phyloP scores from a whole-genome alignment of 2,888 invertebrate species.

The Automeris io region DNA sequence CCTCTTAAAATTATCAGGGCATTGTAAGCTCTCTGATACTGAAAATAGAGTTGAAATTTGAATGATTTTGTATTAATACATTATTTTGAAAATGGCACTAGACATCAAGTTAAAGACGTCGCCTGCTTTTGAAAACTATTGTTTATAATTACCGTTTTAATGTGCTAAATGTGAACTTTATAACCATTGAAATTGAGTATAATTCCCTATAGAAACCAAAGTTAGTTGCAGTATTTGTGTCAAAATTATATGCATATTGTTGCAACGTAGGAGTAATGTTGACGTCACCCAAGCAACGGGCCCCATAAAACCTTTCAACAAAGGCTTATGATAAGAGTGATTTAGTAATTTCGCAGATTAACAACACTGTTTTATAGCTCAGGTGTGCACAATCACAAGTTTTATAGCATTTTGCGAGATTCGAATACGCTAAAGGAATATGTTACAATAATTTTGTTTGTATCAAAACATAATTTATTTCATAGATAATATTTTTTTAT shows the following conservation, averaged over 20 bases:
- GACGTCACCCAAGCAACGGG: slow-evolving; percentile 43
- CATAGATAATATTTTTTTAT: no score
- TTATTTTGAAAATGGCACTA: slow-evolving; percentile 46
- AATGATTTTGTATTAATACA: slow-evolving; percentile 18
- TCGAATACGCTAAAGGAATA: no score
- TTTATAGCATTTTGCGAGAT: not conserved
- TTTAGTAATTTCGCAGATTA: slow-evolving; percentile 17
- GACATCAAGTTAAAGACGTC: slow-evolving; percentile 40
- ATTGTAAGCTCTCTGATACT: slow-evolving; percentile 24
- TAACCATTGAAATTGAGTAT: slow-evolving; percentile 15
- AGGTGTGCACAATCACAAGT: slow-evolving; percentile 6
- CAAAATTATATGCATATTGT: slow-evolving; percentile 28
- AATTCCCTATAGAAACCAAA: slow-evolving; percentile 10
- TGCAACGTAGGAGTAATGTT: slow-evolving; percentile 46
- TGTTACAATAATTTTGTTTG: no score
- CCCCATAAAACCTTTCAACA: slow-evolving; percentile 24
- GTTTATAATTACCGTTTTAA: slow-evolving; percentile 9
- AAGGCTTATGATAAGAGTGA: slow-evolving; percentile 23
- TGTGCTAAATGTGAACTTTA: slow-evolving; percentile 35
- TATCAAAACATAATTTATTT: no score
- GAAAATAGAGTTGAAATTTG: slow-evolving; percentile 19
- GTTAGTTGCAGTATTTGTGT: slow-evolving; percentile 12
- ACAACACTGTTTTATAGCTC: slow-evolving; percentile 6
- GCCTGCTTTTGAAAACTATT: slow-evolving; percentile 38
- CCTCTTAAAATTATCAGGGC: slow-evolving; percentile 18